Conservation (phyloP, 2,113 vertebrate genomes). For the Aix galericulata region DNA sequence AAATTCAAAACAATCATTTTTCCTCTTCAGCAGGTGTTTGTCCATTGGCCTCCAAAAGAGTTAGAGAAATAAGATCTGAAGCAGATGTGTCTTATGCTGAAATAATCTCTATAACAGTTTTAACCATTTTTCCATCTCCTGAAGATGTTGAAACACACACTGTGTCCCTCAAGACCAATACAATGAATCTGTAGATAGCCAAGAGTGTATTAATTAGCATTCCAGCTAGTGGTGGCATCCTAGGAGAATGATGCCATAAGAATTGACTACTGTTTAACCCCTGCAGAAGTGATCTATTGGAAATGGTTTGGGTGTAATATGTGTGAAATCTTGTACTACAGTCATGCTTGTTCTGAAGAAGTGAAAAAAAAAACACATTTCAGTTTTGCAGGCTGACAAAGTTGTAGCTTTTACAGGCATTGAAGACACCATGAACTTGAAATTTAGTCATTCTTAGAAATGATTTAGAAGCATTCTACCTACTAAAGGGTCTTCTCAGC, state of each 20-base stretch:
- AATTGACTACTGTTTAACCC: neutral
- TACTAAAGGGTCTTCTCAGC: neutral
- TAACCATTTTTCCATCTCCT: neutral
- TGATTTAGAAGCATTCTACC: neutral
- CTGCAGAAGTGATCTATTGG: neutral
- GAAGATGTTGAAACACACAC: neutral
- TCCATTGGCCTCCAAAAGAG: neutral
- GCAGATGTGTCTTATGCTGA: neutral
- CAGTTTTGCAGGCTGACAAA: neutral
- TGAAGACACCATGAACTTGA: neutral
- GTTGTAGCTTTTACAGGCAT: neutral
- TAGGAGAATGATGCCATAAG: neutral
- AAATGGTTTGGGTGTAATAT: neutral
- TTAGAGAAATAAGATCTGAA: neutral
- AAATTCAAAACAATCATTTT: neutral
- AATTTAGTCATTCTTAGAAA: neutral
- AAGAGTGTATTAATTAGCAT: neutral
- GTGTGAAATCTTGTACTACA: neutral
- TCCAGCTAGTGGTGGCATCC: neutral
- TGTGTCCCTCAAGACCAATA: neutral
- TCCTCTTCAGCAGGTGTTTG: neutral
- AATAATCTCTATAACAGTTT: neutral
- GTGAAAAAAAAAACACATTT: neutral
- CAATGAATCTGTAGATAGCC: neutral
- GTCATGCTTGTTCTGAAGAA: neutral